phyloP scores from a whole-genome alignment of 1,140 invertebrate genomes.

The Drosophila sturtevanti region DNA sequence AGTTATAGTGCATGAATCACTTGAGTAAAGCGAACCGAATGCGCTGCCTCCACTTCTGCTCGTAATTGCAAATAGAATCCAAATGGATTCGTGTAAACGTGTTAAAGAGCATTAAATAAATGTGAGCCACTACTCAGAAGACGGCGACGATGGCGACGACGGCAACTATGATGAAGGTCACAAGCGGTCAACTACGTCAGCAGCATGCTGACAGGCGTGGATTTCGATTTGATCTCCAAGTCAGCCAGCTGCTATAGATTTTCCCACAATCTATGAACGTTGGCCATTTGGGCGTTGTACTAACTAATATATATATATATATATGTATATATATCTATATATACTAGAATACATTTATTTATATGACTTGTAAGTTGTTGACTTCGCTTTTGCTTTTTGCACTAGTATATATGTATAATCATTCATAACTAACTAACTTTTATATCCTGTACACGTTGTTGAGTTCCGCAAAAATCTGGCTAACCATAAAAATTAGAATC shows the following conservation, averaged over 20 bases:
- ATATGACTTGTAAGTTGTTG: conserved; percentile 2
- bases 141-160: background rate
- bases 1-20: conserved; percentile 56
- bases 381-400: conserved; percentile 4
- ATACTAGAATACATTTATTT: background rate
- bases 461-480: conserved; percentile 45
- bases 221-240: conserved; percentile 20
- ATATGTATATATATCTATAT: too few relatives aligned
- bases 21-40: conserved; percentile 12
- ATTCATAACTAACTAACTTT: conserved; percentile 64
- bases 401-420: too few relatives aligned
- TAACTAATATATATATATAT: conserved; percentile 19
- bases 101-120: conserved; percentile 59
- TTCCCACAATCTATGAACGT: conserved; percentile 44
- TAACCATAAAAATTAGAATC: conserved; percentile 23
- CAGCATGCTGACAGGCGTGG: conserved; percentile 40
- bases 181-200: conserved; percentile 42
- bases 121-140: conserved; percentile 39
- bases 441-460: conserved; percentile 54
- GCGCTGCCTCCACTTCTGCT: conserved; percentile 27
- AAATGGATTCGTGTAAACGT: conserved; percentile 63
- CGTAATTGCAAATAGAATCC: conserved; percentile 53
- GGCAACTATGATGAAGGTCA: conserved; percentile 45
- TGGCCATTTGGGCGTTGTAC: conserved; percentile 33
- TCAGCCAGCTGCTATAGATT: conserved; percentile 24